These are phyloP conservation scores for Mustelus asterias DNA, from an alignment of 2,113 vertebrate genomes.

Conservation along the genomic window DNA sequence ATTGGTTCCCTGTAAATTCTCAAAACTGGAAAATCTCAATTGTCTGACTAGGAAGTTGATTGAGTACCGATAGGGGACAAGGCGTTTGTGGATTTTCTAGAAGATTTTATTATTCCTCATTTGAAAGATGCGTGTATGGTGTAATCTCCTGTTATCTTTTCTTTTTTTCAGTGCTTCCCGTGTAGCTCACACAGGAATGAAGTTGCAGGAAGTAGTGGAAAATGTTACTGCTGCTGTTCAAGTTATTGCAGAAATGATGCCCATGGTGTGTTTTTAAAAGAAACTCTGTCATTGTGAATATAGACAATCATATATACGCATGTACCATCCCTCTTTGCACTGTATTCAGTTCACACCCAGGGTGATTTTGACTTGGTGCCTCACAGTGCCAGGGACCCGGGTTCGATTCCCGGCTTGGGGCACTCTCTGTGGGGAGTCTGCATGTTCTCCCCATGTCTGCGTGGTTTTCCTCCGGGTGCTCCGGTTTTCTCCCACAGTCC, in stretches of 20 bases:
- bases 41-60: background rate
- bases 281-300: background rate
- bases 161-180: conserved; percentile 58
- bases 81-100: background rate
- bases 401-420: too few relatives aligned
- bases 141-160: background rate
- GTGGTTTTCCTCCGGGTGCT: too few relatives aligned
- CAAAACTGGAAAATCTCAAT: background rate
- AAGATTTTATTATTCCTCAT: background rate
- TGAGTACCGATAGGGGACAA: background rate
- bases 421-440: too few relatives aligned
- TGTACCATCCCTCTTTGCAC: background rate
- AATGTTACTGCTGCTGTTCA: conserved; percentile 60
- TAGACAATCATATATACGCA: background rate
- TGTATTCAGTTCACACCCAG: background rate
- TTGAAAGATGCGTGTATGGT: background rate
- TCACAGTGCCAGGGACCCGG: too few relatives aligned
- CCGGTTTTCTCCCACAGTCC: too few relatives aligned
- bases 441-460: too few relatives aligned
- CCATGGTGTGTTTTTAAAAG: conserved; percentile 54
- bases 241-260: conserved; percentile 57
- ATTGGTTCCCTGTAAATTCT: background rate
- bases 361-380: background rate
- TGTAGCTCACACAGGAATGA: conserved; percentile 72
- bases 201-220: conserved; percentile 59